Evolutionary conservation across 1,140 invertebrate species (phyloP).

Genomic region (Solenopsis fugax): DNA sequence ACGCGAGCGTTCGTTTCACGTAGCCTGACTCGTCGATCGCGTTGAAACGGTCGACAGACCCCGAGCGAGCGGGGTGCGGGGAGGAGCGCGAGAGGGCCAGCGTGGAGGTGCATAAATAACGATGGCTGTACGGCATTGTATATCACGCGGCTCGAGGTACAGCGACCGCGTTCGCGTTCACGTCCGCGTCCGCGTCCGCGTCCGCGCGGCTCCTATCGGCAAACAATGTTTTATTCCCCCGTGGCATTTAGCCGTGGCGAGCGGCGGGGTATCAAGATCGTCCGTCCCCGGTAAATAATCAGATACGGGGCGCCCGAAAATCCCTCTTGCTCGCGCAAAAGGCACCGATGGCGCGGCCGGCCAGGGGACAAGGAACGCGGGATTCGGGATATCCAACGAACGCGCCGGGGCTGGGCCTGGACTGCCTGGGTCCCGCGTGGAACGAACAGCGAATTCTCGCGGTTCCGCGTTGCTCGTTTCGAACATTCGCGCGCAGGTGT

Average conservation of each 20-base stretch:
- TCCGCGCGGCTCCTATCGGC: conserved; percentile 62
- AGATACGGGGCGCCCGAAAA: conserved; percentile 72
- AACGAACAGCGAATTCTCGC: conserved; percentile 39
- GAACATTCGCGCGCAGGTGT: conserved; percentile 13
- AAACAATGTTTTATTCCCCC: conserved; percentile 77
- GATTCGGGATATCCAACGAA: conserved; percentile 27
- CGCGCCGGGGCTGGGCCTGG: neutral
- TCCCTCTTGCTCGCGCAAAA: conserved; percentile 64
- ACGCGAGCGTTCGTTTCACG: conserved; percentile 17
- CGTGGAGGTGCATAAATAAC: conserved; percentile 62
- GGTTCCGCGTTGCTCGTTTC: conserved; percentile 41
- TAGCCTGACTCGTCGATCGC: conserved; percentile 30
- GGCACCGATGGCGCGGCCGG: conserved; percentile 59
- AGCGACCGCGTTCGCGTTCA: conserved; percentile 10
- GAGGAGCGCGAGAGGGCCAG: neutral
- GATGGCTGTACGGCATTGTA: conserved; percentile 65
- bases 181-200: conserved; percentile 33
- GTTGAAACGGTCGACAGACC: conserved; percentile 17
- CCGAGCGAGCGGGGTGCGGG: neutral
- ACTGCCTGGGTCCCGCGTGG: neutral
- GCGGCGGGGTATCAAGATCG: conserved; percentile 76
- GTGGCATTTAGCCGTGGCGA: conserved; percentile 72
- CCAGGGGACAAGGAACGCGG: conserved; percentile 11
- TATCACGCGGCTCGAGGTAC: conserved; percentile 34
- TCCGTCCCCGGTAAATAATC: conserved; percentile 77